These are phyloP conservation scores for Theretra japonica DNA, from an alignment of 2,888 invertebrate species.

Conservation along the genomic window DNA sequence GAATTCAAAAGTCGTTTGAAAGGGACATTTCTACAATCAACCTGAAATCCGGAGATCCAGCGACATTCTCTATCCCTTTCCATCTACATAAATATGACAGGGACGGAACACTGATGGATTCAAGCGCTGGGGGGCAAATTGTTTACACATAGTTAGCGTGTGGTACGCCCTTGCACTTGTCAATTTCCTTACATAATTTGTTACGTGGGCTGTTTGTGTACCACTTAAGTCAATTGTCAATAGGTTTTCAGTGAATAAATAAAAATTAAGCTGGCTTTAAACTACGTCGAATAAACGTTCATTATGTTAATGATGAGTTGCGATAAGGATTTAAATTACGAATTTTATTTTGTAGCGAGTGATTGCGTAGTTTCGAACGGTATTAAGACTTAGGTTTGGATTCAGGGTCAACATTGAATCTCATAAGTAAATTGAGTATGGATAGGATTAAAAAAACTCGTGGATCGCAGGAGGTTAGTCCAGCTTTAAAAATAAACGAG, in stretches of 20 bases:
- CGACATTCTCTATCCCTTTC: constrained; percentile 51
- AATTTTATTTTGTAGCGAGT: too few relatives aligned
- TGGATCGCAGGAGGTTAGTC: too few relatives aligned
- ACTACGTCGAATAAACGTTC: too few relatives aligned
- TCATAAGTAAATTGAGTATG: too few relatives aligned
- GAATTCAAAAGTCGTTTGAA: too few relatives aligned
- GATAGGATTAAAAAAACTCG: too few relatives aligned
- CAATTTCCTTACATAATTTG: constrained; percentile 23
- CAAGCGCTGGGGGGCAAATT: constrained; percentile 25
- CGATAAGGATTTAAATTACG: too few relatives aligned
- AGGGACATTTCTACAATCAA: not conserved
- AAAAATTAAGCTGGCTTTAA: not conserved
- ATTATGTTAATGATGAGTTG: too few relatives aligned
- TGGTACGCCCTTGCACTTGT: constrained; percentile 27
- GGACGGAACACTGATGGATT: constrained; percentile 40
- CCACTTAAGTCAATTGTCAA: constrained; percentile 12
- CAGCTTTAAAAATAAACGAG: too few relatives aligned
- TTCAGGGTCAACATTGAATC: too few relatives aligned
- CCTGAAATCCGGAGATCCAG: constrained; percentile 32
- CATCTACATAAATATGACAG: constrained; percentile 47
- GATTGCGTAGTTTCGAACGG: too few relatives aligned
- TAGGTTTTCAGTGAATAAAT: constrained; percentile 11
- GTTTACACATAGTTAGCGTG: constrained; percentile 26
- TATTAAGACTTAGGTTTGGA: too few relatives aligned
- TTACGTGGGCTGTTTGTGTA: constrained; percentile 23